phyloP scores from a whole-genome alignment of 2,113 vertebrate genomes.

The Polypterus bichir region DNA sequence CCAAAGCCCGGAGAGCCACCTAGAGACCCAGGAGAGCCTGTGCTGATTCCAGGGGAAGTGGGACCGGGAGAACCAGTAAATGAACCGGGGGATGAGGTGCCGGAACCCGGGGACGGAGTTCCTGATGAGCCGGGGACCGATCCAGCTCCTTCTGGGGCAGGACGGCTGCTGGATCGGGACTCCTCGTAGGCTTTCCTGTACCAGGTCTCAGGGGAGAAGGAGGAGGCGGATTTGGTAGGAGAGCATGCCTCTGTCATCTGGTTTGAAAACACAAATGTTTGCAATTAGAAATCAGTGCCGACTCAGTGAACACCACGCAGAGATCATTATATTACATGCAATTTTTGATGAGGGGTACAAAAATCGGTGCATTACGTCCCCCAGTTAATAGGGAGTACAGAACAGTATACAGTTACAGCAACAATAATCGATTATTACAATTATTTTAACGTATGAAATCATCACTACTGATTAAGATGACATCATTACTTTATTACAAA shows the following conservation, averaged over 20 bases:
- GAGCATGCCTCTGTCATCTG: constrained; percentile 76
- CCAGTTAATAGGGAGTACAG: no score
- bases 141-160: constrained; percentile 80
- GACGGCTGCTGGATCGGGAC: constrained; percentile 60
- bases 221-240: constrained; percentile 69
- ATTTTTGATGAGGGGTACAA: no score
- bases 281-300: background rate
- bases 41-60: constrained; percentile 78
- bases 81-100: constrained; percentile 85
- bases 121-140: constrained; percentile 86
- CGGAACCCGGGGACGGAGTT: constrained; percentile 81
- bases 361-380: no score
- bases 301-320: no score
- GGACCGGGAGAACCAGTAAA: constrained; percentile 81
- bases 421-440: no score
- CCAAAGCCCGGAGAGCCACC: constrained; percentile 86
- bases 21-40: constrained; percentile 79
- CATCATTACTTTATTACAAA: no score
- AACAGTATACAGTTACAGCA: no score
- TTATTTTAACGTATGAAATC: no score
- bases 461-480: no score
- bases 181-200: constrained; percentile 85
- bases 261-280: constrained; percentile 11
- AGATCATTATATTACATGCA: no score
- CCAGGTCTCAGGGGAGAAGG: constrained; percentile 88